Conservation (phyloP, 2,797 vertebrate species). For the Notamacropus eugenii region DNA sequence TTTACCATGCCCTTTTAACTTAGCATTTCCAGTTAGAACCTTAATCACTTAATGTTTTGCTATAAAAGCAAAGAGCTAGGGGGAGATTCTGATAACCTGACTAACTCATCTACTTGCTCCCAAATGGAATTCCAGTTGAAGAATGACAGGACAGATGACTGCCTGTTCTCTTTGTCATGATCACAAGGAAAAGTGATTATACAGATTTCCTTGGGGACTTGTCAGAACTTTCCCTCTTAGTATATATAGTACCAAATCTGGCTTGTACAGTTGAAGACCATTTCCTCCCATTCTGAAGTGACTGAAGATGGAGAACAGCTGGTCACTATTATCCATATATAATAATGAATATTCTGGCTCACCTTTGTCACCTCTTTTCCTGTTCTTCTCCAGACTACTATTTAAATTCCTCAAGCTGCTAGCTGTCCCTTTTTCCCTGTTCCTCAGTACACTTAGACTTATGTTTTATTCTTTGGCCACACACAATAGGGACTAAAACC, state of each 20-base stretch:
- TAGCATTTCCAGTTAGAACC: background rate
- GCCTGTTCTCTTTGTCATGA: slow-evolving; percentile 19
- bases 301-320: background rate
- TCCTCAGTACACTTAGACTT: background rate
- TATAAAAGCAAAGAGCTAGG: background rate
- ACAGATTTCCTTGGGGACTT: background rate
- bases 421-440: fast-evolving
- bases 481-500: background rate
- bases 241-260: background rate
- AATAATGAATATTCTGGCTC: fast-evolving
- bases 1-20: background rate
- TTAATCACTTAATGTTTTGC: background rate
- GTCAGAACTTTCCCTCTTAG: background rate
- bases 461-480: background rate
- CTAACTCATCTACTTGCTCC: slow-evolving; percentile 7
- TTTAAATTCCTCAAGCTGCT: background rate
- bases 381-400: background rate
- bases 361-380: fast-evolving
- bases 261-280: background rate
- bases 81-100: background rate
- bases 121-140: slow-evolving; percentile 29
- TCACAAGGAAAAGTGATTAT: background rate
- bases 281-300: background rate
- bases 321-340: background rate
- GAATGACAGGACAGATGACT: background rate